Evolutionary conservation across 1,140 invertebrate genomes (phyloP).

Genomic region (Teleopsis dalmanni): DNA sequence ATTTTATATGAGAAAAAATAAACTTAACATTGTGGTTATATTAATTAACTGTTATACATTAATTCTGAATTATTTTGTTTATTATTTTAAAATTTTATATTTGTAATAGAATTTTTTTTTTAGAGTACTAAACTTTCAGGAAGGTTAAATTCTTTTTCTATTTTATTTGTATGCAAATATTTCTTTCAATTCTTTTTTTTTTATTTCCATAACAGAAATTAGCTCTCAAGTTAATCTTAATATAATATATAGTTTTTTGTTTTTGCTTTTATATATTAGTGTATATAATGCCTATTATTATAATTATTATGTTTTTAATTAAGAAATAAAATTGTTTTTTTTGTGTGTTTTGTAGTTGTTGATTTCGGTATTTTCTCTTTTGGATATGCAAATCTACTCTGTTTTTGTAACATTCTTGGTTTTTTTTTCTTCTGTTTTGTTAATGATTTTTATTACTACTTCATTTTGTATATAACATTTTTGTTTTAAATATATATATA

Average conservation of each 20-base stretch:
- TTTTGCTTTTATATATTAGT: neutral
- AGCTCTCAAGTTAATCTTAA: neutral
- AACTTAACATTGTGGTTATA: too few species aligned
- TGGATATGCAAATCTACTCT: constrained; percentile 7
- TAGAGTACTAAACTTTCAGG: constrained; percentile 13
- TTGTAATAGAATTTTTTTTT: neutral
- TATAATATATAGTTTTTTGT: neutral
- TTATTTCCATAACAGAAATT: neutral
- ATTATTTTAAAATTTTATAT: neutral
- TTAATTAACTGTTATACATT: constrained; percentile 34
- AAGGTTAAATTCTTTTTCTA: constrained; percentile 40
- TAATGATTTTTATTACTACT: constrained; percentile 11
- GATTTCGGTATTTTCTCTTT: neutral
- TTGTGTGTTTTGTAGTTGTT: neutral
- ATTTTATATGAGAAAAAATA: too few species aligned
- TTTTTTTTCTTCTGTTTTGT: constrained; percentile 12
- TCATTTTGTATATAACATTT: constrained; percentile 3
- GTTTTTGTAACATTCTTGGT: constrained; percentile 14
- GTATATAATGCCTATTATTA: neutral
- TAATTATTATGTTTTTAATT: neutral
- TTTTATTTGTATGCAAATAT: neutral
- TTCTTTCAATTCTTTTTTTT: neutral
- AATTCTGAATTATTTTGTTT: constrained; percentile 9
- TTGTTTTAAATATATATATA: constrained; percentile 4
- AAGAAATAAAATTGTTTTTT: neutral